phyloP scores from a whole-genome alignment of 2,888 invertebrate species.

The Mythimna lalbum region DNA sequence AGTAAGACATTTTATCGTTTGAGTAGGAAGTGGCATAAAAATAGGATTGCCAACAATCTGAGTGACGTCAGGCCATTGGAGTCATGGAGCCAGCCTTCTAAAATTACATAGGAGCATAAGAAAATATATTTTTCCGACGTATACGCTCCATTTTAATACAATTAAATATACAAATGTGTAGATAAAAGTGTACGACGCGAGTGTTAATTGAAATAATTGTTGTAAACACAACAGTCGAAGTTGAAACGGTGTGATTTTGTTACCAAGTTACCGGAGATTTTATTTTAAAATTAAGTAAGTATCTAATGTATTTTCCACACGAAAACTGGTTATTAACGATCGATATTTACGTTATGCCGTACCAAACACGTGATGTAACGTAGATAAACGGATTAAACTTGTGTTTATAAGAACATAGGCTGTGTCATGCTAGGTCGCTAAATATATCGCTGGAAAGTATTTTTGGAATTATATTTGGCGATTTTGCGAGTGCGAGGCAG shows the following conservation, averaged over 20 bases:
- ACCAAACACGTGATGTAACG: conserved; percentile 75
- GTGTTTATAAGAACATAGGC: conserved; percentile 71
- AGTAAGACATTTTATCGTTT: conserved; percentile 80
- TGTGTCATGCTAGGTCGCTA: conserved; percentile 84
- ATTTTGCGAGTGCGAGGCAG: conserved; percentile 82
- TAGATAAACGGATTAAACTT: conserved; percentile 72
- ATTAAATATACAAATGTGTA: conserved; percentile 77
- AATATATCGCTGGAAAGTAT: conserved; percentile 86
- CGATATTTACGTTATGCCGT: conserved; percentile 75
- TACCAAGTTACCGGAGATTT: conserved; percentile 79
- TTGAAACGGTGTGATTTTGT: conserved; percentile 72
- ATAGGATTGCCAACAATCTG: conserved; percentile 90
- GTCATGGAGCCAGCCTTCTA: conserved; percentile 87
- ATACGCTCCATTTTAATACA: conserved; percentile 78
- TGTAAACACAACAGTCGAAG: conserved; percentile 61
- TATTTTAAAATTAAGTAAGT: conserved; percentile 84
- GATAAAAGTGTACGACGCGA: conserved; percentile 78
- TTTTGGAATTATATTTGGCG: conserved; percentile 86
- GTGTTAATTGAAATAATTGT: conserved; percentile 71
- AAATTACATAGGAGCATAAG: conserved; percentile 86
- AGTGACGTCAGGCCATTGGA: conserved; percentile 88
- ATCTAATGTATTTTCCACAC: conserved; percentile 75
- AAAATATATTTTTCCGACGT: conserved; percentile 81
- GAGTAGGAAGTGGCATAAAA: conserved; percentile 88
- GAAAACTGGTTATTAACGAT: conserved; percentile 75